Base-by-base conservation (phyloP, 2,113 vertebrate species). In the Felis chaus region DNA sequence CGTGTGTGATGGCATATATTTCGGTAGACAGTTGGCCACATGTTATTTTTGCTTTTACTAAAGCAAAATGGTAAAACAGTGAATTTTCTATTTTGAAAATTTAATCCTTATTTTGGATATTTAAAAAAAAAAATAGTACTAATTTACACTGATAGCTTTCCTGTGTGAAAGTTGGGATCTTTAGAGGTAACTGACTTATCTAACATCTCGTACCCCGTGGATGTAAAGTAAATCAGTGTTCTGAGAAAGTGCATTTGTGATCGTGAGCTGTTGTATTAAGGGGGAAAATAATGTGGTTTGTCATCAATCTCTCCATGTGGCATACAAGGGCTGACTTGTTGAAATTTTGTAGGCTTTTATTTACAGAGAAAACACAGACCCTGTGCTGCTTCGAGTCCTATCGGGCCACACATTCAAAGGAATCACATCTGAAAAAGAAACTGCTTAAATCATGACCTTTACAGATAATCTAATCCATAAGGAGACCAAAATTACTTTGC, bases 311-410 rank as follows among this genome's bases (percentile, higher is more conserved):
- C 97, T 98, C 95, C 65, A 63, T 84, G 98, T 98, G 98, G 98
- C 98, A 98, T 97, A 99, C 98, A 99, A 99, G 98, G 98, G 98
- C 98, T 97, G 98, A 98, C 98, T 99, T 99, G 99, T 99, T 99
- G 98, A 98, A 98, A 99, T 97, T 97, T 98, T 98, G 98, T 98
- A 98, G 98, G 97, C 97, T 97, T 98, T 98, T 99, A 98, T 99
- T 99, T 99, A 99, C 98, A 99, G 98, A 99, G 98, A 99, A 99
- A 99, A 99, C 98, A 99, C 93, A 98, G 99, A 89, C 96, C 97
- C 93, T 98, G 97, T 98, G 98, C 98, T 95, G 97, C 86, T 94
- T 96, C 41, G 97, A 97, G 97, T 97, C 98, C 98, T 97, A 98
- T 98, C 98, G 95, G 98, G 96, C 98, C 97, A 88, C 78, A 88